These are phyloP conservation scores for Pithecia hirsuta DNA, from an alignment of 2,797 vertebrate genomes.

Conservation along the genomic window DNA sequence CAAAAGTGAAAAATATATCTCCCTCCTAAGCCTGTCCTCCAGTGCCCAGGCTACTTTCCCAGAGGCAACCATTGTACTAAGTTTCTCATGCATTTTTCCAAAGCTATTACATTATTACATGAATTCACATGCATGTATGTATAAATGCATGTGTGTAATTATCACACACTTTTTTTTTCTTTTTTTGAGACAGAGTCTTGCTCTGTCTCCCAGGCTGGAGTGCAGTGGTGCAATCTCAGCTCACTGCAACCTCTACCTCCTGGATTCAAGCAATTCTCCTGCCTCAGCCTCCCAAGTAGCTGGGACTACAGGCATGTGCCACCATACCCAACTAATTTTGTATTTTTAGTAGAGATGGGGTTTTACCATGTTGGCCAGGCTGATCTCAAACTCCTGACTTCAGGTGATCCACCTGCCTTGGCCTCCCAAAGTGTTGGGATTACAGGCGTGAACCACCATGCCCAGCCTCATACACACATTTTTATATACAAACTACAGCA, in stretches of 20 bases:
- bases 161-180: neutral
- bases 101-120: neutral
- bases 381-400: neutral
- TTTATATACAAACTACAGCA: neutral
- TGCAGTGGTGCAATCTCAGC: neutral
- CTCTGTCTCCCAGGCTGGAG: neutral
- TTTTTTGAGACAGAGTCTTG: neutral
- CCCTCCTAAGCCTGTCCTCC: neutral
- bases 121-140: neutral
- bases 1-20: neutral
- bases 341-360: neutral
- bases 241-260: neutral
- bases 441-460: neutral
- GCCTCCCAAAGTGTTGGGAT: neutral
- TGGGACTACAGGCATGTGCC: neutral
- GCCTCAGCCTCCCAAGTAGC: neutral
- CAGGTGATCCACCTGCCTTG: neutral
- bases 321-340: neutral
- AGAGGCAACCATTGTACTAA: neutral
- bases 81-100: neutral
- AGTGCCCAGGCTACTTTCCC: neutral
- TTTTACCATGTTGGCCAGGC: neutral
- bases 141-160: neutral
- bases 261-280: neutral
- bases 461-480: neutral